Evolutionary conservation across 1,140 invertebrate species (phyloP).

Genomic region (Triops cancriformis): DNA sequence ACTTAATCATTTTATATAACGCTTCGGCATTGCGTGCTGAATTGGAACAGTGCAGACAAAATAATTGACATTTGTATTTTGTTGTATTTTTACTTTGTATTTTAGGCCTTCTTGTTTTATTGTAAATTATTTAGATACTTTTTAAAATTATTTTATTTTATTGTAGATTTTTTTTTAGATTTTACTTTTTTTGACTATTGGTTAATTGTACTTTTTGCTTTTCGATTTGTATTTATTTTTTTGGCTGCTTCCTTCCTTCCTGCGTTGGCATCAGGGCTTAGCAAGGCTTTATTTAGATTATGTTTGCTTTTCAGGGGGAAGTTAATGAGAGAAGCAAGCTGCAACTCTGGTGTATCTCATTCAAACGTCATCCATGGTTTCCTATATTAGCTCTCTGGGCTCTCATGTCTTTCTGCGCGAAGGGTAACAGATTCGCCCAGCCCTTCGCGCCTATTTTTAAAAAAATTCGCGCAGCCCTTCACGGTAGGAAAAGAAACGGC

Average conservation of each 20-base stretch:
- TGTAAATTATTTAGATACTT: too few relatives aligned
- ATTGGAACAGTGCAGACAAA: too few relatives aligned
- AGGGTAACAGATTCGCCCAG: neutral
- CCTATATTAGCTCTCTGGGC: neutral
- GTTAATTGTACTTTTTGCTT: neutral
- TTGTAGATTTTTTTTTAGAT: too few relatives aligned
- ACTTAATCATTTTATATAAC: too few relatives aligned
- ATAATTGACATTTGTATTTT: too few relatives aligned
- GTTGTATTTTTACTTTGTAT: too few relatives aligned
- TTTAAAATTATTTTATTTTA: too few relatives aligned
- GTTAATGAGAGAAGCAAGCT: neutral
- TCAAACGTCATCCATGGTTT: neutral
- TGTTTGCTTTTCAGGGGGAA: neutral
- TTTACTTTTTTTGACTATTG: too few relatives aligned
- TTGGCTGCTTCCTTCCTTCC: neutral
- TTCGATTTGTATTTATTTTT: neutral
- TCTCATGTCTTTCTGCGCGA: neutral
- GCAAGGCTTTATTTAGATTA: neutral
- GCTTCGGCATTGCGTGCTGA: too few relatives aligned
- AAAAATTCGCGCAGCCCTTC: neutral
- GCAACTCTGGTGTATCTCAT: constrained; percentile 6
- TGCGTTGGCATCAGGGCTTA: neutral
- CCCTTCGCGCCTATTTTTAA: constrained; percentile 3
- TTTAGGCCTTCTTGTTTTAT: too few relatives aligned
- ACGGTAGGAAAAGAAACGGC: neutral